These are phyloP conservation scores for Pagrus major DNA, from an alignment of 2,113 vertebrate genomes.

Conservation along the genomic window DNA sequence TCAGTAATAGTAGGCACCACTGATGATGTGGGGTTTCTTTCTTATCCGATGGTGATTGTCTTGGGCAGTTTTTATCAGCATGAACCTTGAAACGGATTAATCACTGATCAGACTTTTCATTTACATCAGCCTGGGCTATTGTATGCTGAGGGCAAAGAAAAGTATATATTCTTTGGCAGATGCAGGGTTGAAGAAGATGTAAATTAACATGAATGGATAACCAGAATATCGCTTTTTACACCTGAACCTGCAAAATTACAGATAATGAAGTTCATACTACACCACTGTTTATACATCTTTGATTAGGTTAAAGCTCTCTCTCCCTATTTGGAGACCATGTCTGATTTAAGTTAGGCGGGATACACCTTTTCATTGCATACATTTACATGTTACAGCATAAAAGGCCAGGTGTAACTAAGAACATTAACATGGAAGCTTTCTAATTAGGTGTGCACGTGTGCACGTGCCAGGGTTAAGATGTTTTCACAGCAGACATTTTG, in stretches of 20 bases:
- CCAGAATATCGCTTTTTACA: not conserved
- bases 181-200: not conserved
- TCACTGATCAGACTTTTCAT: not conserved
- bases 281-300: not conserved
- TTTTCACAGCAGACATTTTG: no score
- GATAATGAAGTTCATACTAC: not conserved
- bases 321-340: not conserved
- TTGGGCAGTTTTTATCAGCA: not conserved
- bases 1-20: no score
- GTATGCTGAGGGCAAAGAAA: not conserved
- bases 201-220: not conserved
- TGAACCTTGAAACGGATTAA: constrained; percentile 7
- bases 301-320: not conserved
- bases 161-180: not conserved
- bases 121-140: not conserved
- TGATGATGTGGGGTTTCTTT: not conserved
- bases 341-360: no score
- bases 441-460: no score
- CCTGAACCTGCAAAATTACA: not conserved
- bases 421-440: no score
- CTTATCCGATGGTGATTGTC: not conserved
- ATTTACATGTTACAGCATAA: no score
- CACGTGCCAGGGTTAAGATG: no score
- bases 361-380: no score
- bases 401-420: no score